Conservation (phyloP, 2,888 invertebrate species). For the Cephus nigrinus region DNA sequence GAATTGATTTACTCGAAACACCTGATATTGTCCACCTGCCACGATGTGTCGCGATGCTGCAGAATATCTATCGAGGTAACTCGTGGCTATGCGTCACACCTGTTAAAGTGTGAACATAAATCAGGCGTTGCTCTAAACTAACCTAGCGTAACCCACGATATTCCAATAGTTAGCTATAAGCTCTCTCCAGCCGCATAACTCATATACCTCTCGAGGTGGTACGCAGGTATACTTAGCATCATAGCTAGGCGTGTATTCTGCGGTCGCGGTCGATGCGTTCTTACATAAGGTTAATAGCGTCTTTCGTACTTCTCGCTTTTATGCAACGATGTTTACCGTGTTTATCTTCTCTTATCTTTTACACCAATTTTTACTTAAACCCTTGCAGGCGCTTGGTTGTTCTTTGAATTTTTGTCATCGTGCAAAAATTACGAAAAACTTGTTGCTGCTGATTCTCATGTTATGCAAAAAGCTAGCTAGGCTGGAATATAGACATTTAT, state of each 20-base stretch:
- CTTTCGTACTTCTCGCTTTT: background rate
- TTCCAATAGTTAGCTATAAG: slow-evolving; percentile 21
- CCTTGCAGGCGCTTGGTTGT: background rate
- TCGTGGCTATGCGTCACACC: slow-evolving; percentile 24
- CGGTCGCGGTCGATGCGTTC: slow-evolving; percentile 7
- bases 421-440: background rate
- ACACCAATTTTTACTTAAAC: background rate
- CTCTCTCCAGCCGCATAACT: slow-evolving; percentile 20
- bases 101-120: slow-evolving; percentile 25
- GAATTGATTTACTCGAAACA: slow-evolving; percentile 16
- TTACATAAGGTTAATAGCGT: slow-evolving; percentile 6
- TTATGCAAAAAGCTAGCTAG: background rate
- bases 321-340: background rate
- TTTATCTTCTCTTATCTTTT: background rate
- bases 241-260: slow-evolving; percentile 2
- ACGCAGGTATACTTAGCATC: slow-evolving; percentile 4
- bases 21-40: slow-evolving; percentile 21
- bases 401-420: background rate
- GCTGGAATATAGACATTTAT: background rate
- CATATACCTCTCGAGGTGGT: slow-evolving; percentile 7
- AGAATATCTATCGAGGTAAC: slow-evolving; percentile 16
- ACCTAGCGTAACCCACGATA: slow-evolving; percentile 24
- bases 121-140: slow-evolving; percentile 24
- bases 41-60: slow-evolving; percentile 12
- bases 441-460: background rate